Conservation (phyloP, 2,888 invertebrate species). For the Desoria tigrina region DNA sequence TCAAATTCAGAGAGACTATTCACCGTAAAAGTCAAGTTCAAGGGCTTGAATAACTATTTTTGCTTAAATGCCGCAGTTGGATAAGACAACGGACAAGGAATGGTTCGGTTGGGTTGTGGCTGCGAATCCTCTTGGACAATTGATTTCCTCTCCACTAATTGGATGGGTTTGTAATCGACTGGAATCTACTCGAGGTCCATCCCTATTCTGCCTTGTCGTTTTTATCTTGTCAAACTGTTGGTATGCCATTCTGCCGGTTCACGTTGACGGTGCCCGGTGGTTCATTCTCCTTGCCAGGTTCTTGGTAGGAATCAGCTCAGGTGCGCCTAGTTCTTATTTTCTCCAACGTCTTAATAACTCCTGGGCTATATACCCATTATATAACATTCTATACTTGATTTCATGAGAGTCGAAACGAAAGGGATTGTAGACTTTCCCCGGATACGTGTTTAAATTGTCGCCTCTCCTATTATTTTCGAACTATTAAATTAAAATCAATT, state of each 20-base stretch:
- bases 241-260: constrained; percentile 74
- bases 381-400: no score
- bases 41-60: neutral
- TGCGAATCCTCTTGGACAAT: constrained; percentile 83
- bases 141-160: constrained; percentile 79
- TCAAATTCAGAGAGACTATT: no score
- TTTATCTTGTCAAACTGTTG: constrained; percentile 73
- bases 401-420: no score
- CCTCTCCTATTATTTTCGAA: no score
- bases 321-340: constrained; percentile 57
- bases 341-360: neutral
- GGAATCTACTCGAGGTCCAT: constrained; percentile 70
- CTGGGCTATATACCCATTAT: neutral
- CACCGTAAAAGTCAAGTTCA: no score
- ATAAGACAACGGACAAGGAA: constrained; percentile 75
- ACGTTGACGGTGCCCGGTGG: constrained; percentile 65
- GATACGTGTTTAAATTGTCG: no score
- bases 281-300: constrained; percentile 77
- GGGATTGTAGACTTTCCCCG: no score
- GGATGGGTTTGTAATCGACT: constrained; percentile 82
- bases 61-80: constrained; percentile 63
- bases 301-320: constrained; percentile 79
- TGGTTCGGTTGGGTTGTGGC: constrained; percentile 81
- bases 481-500: no score
- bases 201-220: constrained; percentile 69